These are phyloP conservation scores for Hippoglossus hippoglossus DNA, from an alignment of 2,797 vertebrate genomes.

Conservation along the genomic window DNA sequence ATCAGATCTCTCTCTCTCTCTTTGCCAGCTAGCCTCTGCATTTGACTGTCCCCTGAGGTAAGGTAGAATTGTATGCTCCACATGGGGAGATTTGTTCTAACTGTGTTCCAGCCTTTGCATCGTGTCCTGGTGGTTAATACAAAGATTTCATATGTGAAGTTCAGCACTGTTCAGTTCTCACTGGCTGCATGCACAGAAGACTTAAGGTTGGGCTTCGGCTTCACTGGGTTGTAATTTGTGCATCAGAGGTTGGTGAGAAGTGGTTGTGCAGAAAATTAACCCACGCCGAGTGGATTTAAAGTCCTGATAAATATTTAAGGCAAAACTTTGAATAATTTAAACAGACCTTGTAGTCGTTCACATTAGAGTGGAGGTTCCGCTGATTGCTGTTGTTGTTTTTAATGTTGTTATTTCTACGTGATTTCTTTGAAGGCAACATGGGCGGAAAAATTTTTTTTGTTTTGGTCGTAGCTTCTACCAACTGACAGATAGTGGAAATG, in stretches of 20 bases:
- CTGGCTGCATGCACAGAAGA: slow-evolving; percentile 12
- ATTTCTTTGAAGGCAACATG: slow-evolving; percentile 44
- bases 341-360: slow-evolving; percentile 57
- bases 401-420: slow-evolving; percentile 61
- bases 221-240: slow-evolving; percentile 24
- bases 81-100: not conserved
- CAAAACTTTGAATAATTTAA: slow-evolving; percentile 67
- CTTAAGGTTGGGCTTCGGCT: not conserved
- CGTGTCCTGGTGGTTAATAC: not conserved
- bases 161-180: not conserved
- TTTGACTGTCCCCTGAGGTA: slow-evolving; percentile 15
- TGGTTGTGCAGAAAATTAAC: slow-evolving; percentile 45
- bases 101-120: slow-evolving; percentile 28
- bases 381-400: slow-evolving; percentile 60
- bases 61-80: slow-evolving; percentile 21
- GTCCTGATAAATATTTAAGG: slow-evolving; percentile 70
- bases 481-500: not conserved
- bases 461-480: not conserved
- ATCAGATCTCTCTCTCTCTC: not conserved
- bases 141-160: slow-evolving; percentile 14
- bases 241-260: slow-evolving; percentile 28
- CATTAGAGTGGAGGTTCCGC: slow-evolving; percentile 38
- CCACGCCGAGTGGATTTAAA: slow-evolving; percentile 50
- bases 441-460: slow-evolving; percentile 9
- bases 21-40: not conserved